A percentile compares a stretch with the other conserved stretches of the same genome.
Conservation (phyloP, 2,113 vertebrate species). For the Sebastes fasciatus region DNA sequence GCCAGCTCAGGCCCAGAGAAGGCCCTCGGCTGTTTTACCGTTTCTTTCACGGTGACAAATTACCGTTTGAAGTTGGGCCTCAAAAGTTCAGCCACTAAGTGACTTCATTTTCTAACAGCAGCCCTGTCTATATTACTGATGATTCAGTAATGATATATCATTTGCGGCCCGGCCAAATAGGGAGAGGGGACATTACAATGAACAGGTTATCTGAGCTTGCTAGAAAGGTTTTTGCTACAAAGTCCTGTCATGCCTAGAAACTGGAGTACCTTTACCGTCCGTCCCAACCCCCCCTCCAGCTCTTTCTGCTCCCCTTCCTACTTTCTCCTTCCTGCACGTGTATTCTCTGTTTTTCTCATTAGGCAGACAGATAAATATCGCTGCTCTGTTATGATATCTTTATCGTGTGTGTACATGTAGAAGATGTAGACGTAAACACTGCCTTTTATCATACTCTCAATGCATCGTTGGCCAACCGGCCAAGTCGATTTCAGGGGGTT, state of each 20-base stretch:
- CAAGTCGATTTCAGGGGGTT: constrained; percentile 51
- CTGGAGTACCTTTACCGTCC: constrained; percentile 11
- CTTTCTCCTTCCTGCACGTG: constrained; percentile 24
- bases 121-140: not conserved
- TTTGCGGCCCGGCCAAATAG: not conserved
- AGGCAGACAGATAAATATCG: constrained; percentile 56
- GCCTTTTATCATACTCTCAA: constrained; percentile 67
- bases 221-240: constrained; percentile 29
- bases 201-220: constrained; percentile 33
- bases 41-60: constrained; percentile 26
- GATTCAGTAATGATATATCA: constrained; percentile 35
- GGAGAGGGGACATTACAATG: not conserved
- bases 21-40: not conserved
- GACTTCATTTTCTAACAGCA: constrained; percentile 16
- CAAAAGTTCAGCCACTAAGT: constrained; percentile 26
- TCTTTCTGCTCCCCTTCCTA: not conserved
- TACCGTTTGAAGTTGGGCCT: constrained; percentile 38
- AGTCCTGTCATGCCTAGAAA: constrained; percentile 50
- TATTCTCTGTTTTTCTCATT: constrained; percentile 67
- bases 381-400: constrained; percentile 71
- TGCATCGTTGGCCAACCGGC: constrained; percentile 12
- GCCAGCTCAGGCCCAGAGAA: constrained; percentile 5
- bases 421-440: constrained; percentile 60
- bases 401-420: constrained; percentile 68
- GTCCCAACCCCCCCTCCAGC: not conserved